These are phyloP conservation scores for Batillaria attramentaria DNA, from an alignment of 1,140 invertebrate genomes.

Conservation along the genomic window DNA sequence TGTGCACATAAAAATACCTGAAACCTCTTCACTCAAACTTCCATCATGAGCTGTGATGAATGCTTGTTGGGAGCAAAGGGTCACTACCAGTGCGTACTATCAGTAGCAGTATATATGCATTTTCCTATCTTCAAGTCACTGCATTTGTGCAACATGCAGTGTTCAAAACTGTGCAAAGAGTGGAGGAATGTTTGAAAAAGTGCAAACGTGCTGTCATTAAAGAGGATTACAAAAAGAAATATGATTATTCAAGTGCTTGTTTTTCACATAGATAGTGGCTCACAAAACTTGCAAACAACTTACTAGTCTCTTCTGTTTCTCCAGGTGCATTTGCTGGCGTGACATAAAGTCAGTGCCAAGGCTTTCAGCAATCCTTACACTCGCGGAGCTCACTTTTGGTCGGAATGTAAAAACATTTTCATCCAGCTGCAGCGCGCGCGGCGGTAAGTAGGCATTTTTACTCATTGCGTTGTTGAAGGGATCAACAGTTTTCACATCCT, in stretches of 20 bases:
- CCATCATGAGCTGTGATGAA: too few relatives aligned
- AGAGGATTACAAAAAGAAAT: neutral
- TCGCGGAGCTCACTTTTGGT: slow-evolving; percentile 64
- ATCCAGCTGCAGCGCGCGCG: slow-evolving; percentile 47
- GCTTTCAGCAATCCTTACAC: slow-evolving; percentile 64
- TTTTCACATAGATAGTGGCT: too few relatives aligned
- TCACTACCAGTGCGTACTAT: too few relatives aligned
- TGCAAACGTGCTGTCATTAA: neutral
- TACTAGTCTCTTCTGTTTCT: slow-evolving; percentile 65
- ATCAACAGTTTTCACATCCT: slow-evolving; percentile 20
- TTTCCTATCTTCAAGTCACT: too few relatives aligned
- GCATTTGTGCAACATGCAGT: too few relatives aligned
- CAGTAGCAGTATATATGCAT: too few relatives aligned
- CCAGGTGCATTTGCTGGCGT: slow-evolving; percentile 66
- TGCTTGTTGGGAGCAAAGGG: too few relatives aligned
- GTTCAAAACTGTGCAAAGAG: too few relatives aligned
- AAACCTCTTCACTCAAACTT: too few relatives aligned
- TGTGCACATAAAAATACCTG: too few relatives aligned
- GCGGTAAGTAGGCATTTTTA: slow-evolving; percentile 31
- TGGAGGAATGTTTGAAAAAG: neutral
- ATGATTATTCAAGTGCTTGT: too few relatives aligned
- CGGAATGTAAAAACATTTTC: slow-evolving; percentile 65
- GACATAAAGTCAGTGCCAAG: slow-evolving; percentile 67
- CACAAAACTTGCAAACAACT: too few relatives aligned
- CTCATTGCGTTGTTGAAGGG: slow-evolving; percentile 35